Conservation (phyloP, 2,797 vertebrate genomes). For the Scomberomorus guttatus region DNA sequence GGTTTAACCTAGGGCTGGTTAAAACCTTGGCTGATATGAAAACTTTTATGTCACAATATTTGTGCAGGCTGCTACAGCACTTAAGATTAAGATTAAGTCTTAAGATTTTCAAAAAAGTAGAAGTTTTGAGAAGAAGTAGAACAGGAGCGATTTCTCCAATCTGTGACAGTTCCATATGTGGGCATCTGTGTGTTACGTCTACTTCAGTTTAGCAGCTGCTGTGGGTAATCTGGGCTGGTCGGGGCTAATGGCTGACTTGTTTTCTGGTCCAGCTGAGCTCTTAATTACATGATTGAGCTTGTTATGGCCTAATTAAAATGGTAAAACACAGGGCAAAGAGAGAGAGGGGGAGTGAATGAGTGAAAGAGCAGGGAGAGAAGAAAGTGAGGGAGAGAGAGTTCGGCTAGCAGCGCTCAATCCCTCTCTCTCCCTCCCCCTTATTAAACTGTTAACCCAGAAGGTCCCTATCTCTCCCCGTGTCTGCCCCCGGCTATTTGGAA, state of each 20-base stretch:
- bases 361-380: conserved; percentile 38
- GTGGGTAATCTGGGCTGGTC: conserved; percentile 62
- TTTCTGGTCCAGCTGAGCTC: conserved; percentile 88
- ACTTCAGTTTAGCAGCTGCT: conserved; percentile 68
- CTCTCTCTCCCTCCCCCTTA: conserved; percentile 42
- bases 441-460: conserved; percentile 70
- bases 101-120: conserved; percentile 27
- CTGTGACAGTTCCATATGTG: conserved; percentile 43
- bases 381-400: conserved; percentile 25
- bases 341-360: conserved; percentile 32
- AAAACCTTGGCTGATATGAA: conserved; percentile 55
- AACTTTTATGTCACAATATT: conserved; percentile 66
- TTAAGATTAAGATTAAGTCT: no score
- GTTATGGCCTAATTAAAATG: conserved; percentile 86
- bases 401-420: conserved; percentile 40
- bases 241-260: conserved; percentile 80
- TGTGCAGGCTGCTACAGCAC: conserved; percentile 42
- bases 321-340: conserved; percentile 71
- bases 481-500: conserved; percentile 72
- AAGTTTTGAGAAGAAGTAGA: conserved; percentile 58
- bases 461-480: conserved; percentile 31
- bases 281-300: conserved; percentile 87
- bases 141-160: conserved; percentile 29
- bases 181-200: conserved; percentile 56
- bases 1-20: conserved; percentile 61